Evolutionary conservation across 1,140 invertebrate species (phyloP).

Genomic region (Oedothorax gibbosus): DNA sequence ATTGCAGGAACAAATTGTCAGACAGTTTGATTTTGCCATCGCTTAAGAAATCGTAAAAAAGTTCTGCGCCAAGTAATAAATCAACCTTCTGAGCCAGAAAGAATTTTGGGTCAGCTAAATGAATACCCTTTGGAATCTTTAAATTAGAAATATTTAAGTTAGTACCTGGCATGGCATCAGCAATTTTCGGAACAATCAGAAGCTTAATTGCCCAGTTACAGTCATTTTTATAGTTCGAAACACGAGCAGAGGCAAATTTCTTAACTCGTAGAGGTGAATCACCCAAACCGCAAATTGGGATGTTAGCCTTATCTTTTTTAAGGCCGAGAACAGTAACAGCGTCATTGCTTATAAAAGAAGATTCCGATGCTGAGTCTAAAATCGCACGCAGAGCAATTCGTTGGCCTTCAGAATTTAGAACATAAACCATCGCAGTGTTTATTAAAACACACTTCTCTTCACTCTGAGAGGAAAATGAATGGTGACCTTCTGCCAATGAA

Average conservation of each 20-base stretch:
- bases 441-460: neutral
- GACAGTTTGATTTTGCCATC: neutral
- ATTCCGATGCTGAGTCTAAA: neutral
- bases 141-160: neutral
- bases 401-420: too few species aligned
- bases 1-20: neutral
- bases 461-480: neutral
- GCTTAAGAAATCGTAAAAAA: neutral
- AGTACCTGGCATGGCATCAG: neutral
- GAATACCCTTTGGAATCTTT: neutral
- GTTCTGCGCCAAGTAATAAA: neutral
- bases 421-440: neutral
- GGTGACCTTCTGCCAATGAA: neutral
- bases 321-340: neutral
- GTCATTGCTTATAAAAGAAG: neutral
- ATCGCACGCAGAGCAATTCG: too few species aligned
- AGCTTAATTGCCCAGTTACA: neutral
- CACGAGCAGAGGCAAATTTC: neutral
- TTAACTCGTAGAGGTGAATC: neutral
- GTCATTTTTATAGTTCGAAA: slow-evolving; percentile 6
- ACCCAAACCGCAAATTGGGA: neutral
- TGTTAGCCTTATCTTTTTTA: slow-evolving; percentile 1
- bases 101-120: slow-evolving; percentile 7
- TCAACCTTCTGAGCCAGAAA: neutral
- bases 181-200: slow-evolving; percentile 5